Percentiles rank a stretch among this genome's conserved stretches.
These are phyloP conservation scores for Drosophila tani DNA, from an alignment of 1,140 invertebrate species.

Conservation along the genomic window DNA sequence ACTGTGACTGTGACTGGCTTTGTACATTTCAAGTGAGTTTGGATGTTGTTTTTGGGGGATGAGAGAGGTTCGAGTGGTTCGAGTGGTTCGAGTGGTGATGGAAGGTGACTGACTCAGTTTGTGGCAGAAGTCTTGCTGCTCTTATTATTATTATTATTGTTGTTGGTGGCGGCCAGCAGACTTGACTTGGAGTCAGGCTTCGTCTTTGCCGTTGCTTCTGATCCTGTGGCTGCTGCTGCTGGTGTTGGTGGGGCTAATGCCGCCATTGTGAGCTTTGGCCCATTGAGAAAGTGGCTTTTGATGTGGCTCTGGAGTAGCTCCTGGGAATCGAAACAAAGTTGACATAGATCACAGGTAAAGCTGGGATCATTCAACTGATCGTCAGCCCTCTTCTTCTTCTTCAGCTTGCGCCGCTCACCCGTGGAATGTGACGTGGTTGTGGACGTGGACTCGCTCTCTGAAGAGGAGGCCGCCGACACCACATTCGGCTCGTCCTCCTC, in stretches of 20 bases:
- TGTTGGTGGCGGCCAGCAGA: constrained; percentile 19
- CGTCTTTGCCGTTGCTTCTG: constrained; percentile 6
- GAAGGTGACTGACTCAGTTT: constrained; percentile 9
- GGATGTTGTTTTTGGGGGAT: neutral
- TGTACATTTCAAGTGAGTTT: constrained; percentile 46
- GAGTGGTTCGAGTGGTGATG: neutral
- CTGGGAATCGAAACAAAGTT: constrained; percentile 83
- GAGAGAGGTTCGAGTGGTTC: neutral
- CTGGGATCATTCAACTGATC: constrained; percentile 66
- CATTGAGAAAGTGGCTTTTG: constrained; percentile 83
- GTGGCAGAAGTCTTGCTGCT: constrained; percentile 40
- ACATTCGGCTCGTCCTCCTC: constrained; percentile 26
- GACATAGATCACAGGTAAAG: constrained; percentile 84
- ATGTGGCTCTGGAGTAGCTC: constrained; percentile 81
- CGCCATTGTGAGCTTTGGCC: constrained; percentile 44
- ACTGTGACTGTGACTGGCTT: constrained; percentile 8
- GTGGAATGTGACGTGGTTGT: constrained; percentile 68
- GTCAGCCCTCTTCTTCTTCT: constrained; percentile 47
- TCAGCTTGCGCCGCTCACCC: constrained; percentile 78
- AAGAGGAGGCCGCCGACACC: constrained; percentile 54
- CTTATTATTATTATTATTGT: constrained; percentile 26
- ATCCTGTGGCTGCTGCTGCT: neutral
- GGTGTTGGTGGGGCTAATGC: neutral
- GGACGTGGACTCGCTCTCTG: constrained; percentile 66
- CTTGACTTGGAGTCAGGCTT: constrained; percentile 31